Conservation (phyloP, 2,113 vertebrate genomes). For the Ptychochromis oligacanthus region DNA sequence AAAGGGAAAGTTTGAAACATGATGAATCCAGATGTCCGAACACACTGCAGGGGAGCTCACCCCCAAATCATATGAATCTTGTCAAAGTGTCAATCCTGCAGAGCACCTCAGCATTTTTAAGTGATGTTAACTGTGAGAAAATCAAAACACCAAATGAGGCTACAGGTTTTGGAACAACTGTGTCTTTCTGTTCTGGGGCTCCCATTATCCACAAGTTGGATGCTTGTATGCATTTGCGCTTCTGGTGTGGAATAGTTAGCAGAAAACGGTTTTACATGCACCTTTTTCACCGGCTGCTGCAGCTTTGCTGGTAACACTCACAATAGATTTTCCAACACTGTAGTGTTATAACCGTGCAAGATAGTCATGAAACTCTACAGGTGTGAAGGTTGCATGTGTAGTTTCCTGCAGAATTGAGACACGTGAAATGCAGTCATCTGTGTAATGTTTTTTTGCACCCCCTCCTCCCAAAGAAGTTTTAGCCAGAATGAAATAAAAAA, state of each 20-base stretch:
- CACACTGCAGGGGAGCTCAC: background rate
- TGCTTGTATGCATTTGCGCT: background rate
- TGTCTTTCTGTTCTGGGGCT: background rate
- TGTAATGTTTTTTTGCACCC: background rate
- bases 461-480: no score
- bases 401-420: background rate
- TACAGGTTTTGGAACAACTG: background rate
- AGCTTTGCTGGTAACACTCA: background rate
- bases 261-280: background rate
- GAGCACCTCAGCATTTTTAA: background rate
- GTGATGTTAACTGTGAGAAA: background rate
- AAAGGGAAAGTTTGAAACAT: background rate
- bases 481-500: no score
- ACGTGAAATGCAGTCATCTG: background rate
- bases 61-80: background rate
- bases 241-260: background rate
- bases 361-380: no score
- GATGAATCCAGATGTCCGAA: background rate
- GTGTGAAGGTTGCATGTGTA: no score
- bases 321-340: background rate
- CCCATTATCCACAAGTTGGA: no score
- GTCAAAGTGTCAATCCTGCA: background rate
- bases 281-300: background rate
- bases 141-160: background rate
- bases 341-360: no score